Percentiles rank a stretch among this genome's conserved stretches.
Evolutionary conservation across 2,888 invertebrate genomes (phyloP).

Genomic region (Dyspetes luteomarginatus): DNA sequence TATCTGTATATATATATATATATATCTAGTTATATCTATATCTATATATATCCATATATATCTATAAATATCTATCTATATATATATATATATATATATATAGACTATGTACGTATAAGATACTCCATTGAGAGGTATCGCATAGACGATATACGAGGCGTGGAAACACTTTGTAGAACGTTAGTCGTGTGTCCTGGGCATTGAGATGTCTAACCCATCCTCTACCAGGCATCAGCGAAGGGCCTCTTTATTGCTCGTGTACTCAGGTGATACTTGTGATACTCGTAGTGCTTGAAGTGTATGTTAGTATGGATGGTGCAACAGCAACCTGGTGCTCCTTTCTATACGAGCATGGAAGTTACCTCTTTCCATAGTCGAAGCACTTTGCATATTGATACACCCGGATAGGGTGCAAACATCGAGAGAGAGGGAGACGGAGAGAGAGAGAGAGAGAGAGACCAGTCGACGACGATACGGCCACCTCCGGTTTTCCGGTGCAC

Average conservation of each 20-base stretch:
- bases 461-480: slow-evolving; percentile 69
- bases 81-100: slow-evolving; percentile 7
- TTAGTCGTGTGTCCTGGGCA: slow-evolving; percentile 59
- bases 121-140: slow-evolving; percentile 17
- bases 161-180: slow-evolving; percentile 55
- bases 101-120: not conserved
- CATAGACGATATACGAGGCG: slow-evolving; percentile 50
- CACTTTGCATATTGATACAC: slow-evolving; percentile 76
- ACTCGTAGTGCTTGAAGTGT: slow-evolving; percentile 53
- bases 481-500: slow-evolving; percentile 73
- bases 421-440: no score
- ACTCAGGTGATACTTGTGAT: slow-evolving; percentile 51
- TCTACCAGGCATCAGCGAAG: slow-evolving; percentile 1
- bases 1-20: slow-evolving; percentile 12
- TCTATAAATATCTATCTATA: not conserved
- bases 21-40: no score
- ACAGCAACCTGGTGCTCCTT: slow-evolving; percentile 34
- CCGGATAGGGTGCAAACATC: slow-evolving; percentile 66
- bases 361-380: slow-evolving; percentile 52
- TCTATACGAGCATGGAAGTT: slow-evolving; percentile 17
- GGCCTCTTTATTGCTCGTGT: slow-evolving; percentile 23
- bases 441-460: no score
- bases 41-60: not conserved
- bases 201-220: slow-evolving; percentile 63
- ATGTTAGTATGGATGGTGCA: slow-evolving; percentile 39